Evolutionary conservation across 2,888 invertebrate genomes (phyloP).

Genomic region (Nephrocerus scutellatus): DNA sequence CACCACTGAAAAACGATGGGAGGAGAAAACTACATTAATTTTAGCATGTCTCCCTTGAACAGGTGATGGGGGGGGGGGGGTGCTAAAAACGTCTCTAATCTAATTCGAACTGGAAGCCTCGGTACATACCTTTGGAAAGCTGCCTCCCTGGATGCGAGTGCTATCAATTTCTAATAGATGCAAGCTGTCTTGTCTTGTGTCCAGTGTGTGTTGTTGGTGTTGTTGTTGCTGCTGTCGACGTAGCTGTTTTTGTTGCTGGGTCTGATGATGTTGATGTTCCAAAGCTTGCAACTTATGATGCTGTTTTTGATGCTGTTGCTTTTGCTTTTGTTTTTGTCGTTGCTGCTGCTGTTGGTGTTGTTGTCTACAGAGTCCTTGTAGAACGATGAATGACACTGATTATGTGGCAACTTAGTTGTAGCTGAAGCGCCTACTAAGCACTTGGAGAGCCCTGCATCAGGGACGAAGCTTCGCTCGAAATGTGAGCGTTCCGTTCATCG

Average conservation of each 20-base stretch:
- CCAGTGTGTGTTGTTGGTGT: too few species aligned
- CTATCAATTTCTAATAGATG: slow-evolving; percentile 92
- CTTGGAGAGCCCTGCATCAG: slow-evolving; percentile 64
- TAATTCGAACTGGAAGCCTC: slow-evolving; percentile 21
- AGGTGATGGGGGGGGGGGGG: not conserved
- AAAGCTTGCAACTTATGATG: too few species aligned
- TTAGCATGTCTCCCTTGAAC: slow-evolving; percentile 26
- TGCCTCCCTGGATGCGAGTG: slow-evolving; percentile 68
- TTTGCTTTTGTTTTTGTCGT: slow-evolving; percentile 52
- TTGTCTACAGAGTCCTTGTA: slow-evolving; percentile 58
- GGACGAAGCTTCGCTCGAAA: slow-evolving; percentile 86
- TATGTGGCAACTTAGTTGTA: slow-evolving; percentile 64
- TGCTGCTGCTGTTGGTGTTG: slow-evolving; percentile 34
- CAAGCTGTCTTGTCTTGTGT: slow-evolving; percentile 93
- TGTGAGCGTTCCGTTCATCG: slow-evolving; percentile 89
- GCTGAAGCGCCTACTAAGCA: slow-evolving; percentile 26
- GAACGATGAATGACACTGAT: slow-evolving; percentile 75
- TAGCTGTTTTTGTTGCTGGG: slow-evolving; percentile 26
- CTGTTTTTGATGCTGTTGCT: slow-evolving; percentile 47
- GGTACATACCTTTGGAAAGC: slow-evolving; percentile 68
- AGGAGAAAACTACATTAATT: slow-evolving; percentile 62
- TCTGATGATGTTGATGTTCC: too few species aligned
- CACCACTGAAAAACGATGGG: slow-evolving; percentile 72
- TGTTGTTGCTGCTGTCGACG: slow-evolving; percentile 47
- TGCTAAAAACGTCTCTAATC: too few species aligned